Base-by-base conservation (phyloP, 1,140 invertebrate species). In the Wiebesia pumilae region DNA sequence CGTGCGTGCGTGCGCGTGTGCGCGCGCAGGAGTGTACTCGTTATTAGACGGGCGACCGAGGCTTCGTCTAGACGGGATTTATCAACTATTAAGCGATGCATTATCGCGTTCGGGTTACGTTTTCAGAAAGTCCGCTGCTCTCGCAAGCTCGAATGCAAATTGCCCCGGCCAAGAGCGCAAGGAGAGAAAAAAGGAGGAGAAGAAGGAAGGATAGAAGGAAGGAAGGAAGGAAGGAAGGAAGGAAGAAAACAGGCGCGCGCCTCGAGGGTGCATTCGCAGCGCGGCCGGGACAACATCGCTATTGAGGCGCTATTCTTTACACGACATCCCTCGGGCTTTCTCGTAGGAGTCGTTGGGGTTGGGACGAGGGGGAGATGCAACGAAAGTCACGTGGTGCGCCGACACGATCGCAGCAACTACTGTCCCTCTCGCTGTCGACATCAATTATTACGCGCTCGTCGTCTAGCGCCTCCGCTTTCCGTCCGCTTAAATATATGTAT, bases 391-490 rank as follows among this genome's bases (percentile, higher is more conserved):
- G 71, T 75, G 71, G 33, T 38, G 21, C 16, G 77, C 27, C n/a
- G 6, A 14, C 54, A 27, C 80, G 80, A 67, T 62, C 78, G 54
- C 62, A 27, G 38, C 27, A 40, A 54, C 40, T 43, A 77, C 83
- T 84, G 54, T 65, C 82, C 40, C 83, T 78, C 54, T 78, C 21
- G 58, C 73, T 67, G 58, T 88, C 87, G 73, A 16, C 88, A 89
- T 90, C 87, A 89, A 90, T 90, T 88, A 90, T 90, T 86, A 81
- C 79, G 86, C 75, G 51, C 75, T 30, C 38, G 81, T 88, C 90
- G 89, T 90, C 90, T 89, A 89, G 88, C 88, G 3, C 58, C 10
- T 82, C n/a, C 43, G 1, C 35, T 51, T n/a, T n/a, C n/a, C n/a
- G n/a, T n/a, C n/a, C n/a, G n/a, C n/a, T n/a, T n/a, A n/a, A n/a